phyloP scores from a whole-genome alignment of 2,797 vertebrate genomes.

The Rhinichthys osculus region DNA sequence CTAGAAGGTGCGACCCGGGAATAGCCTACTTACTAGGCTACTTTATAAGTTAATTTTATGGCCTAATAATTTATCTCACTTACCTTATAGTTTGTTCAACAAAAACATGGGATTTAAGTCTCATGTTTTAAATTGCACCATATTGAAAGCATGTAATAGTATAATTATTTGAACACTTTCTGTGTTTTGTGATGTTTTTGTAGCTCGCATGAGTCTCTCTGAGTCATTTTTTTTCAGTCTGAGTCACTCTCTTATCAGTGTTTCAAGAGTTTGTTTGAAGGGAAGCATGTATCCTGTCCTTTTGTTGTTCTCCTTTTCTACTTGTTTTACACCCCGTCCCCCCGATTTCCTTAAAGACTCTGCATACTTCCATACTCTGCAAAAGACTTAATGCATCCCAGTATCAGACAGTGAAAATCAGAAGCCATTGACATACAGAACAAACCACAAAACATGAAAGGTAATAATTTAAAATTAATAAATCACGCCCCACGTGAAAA shows the following conservation, averaged over 20 bases:
- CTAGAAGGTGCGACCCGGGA: background rate
- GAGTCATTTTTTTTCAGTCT: background rate
- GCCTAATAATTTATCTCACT: background rate
- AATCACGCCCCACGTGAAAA: background rate
- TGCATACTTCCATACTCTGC: no score
- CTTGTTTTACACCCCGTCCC: background rate
- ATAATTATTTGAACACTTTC: background rate
- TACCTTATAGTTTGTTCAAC: background rate
- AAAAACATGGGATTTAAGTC: background rate
- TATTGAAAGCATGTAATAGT: background rate
- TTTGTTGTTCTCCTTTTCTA: background rate
- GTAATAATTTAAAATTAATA: background rate
- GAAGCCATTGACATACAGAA: background rate
- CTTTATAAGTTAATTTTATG: background rate
- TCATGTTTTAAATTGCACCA: background rate
- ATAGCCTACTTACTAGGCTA: no score
- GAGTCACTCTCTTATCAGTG: slow-evolving; percentile 24
- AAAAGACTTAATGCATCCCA: background rate
- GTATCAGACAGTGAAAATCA: background rate
- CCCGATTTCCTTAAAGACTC: background rate
- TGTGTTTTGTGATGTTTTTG: background rate
- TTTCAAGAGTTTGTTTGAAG: background rate
- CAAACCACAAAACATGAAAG: background rate
- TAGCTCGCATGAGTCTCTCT: background rate
- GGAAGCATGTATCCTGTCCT: background rate